Base-by-base conservation (phyloP, 2,797 vertebrate genomes). In the Remorina albescens region DNA sequence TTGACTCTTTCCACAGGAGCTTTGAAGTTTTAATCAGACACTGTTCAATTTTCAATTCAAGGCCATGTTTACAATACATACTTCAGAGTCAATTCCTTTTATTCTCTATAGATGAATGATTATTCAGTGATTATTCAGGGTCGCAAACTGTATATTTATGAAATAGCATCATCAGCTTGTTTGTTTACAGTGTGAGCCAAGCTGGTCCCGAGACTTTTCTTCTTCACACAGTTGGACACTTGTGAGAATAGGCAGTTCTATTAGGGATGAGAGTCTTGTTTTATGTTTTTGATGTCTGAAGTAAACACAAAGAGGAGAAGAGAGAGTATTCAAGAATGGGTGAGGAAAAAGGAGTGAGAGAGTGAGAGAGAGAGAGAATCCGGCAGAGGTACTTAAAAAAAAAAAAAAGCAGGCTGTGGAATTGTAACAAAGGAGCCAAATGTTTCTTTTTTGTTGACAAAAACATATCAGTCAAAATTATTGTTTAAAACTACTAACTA, bases 31-130 rank as follows among this genome's bases (percentile, higher is more conserved):
- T 26, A 23, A 41, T 41, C 28, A 51, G 42, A 59, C 47, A 16
- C n/a, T 12, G 47, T 26, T 51, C 49, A 39, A 6, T 18, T n/a
- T 57, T 46, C n/a, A 41, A 57, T 18, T 62, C n/a, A 49, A 51
- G 56, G 64, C 34, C 46, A 39, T 51, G 63, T 62, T 58, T 56
- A 58, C 9, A 62, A 46, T 62, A 8, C 23, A 36, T 49, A 47
- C 25, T 37, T 34, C 28, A 25, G 25, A 30, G 25, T 44, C 7
- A 32, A 5, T 32, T 53, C 15, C 1, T 58, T 63, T 53, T 16
- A 19, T 57, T 49, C 60, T 66, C 21, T 13, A 30, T 13, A 32
- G 30, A 13, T 0, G 5, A 59, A 30, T 25, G 69, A 0, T 19
- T 53, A 3, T 60, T 18, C n/a, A 12, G 36, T 25, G 69, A 0